These are phyloP conservation scores for Drosophila austrosaltans DNA, from an alignment of 2,888 invertebrate species.

Conservation along the genomic window DNA sequence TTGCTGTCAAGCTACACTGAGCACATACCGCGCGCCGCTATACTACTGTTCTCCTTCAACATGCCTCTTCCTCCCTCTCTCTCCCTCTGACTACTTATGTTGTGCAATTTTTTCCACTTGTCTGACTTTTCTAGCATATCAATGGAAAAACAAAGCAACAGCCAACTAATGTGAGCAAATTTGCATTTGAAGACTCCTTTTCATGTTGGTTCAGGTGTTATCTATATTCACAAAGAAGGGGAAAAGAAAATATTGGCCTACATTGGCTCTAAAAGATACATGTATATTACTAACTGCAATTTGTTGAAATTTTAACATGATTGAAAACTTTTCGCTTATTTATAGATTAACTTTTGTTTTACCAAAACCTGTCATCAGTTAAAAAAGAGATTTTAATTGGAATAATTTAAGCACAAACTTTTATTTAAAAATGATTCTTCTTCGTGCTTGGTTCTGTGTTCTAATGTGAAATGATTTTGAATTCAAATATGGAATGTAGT, in stretches of 20 bases:
- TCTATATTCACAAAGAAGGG: background rate
- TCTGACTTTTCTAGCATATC: constrained; percentile 66
- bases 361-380: no score
- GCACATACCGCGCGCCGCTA: constrained; percentile 19
- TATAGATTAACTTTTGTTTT: no score
- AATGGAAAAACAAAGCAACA: constrained; percentile 39
- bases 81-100: constrained; percentile 3
- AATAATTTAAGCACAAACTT: no score
- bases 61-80: background rate
- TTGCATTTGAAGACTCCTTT: constrained; percentile 22
- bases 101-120: constrained; percentile 66
- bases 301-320: background rate
- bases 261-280: background rate
- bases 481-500: no score
- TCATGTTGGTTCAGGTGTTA: constrained; percentile 12
- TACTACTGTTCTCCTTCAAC: background rate
- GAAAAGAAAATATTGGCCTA: background rate
- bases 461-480: no score
- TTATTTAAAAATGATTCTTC: no score
- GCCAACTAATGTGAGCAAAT: constrained; percentile 31
- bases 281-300: background rate
- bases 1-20: constrained; percentile 75
- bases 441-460: no score
- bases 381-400: no score
- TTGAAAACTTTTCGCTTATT: background rate